Conservation (phyloP, 2,113 vertebrate species). For the Lampris incognitus region DNA sequence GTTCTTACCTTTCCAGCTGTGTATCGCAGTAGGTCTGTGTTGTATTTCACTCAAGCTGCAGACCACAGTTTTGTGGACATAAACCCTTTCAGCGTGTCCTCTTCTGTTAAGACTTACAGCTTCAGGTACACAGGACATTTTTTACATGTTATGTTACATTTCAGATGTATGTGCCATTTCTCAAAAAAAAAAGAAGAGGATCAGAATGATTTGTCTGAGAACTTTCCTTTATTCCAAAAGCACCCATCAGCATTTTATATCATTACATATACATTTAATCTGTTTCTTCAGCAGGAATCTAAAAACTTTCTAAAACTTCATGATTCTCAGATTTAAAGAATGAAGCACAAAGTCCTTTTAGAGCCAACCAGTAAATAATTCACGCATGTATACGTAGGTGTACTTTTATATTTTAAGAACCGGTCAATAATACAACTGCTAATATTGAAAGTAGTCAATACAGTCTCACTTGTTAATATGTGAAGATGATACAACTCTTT, state of each 20-base stretch:
- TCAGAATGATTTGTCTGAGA: conserved; percentile 38
- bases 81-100: conserved; percentile 59
- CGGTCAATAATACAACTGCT: too few species aligned
- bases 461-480: too few species aligned
- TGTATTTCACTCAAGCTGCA: conserved; percentile 45
- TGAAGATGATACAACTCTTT: too few species aligned
- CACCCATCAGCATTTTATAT: background rate
- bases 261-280: background rate
- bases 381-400: too few species aligned
- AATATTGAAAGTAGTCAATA: too few species aligned
- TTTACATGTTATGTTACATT: conserved; percentile 80
- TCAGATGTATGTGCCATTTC: conserved; percentile 73
- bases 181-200: conserved; percentile 53
- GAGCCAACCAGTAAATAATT: too few species aligned
- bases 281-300: background rate
- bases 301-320: too few species aligned
- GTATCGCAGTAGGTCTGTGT: conserved; percentile 14
- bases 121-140: conserved; percentile 56
- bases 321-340: too few species aligned
- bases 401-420: too few species aligned
- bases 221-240: background rate
- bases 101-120: conserved; percentile 33
- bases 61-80: conserved; percentile 43
- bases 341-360: too few species aligned
- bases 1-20: conserved; percentile 65